Evolutionary conservation across 2,113 vertebrate genomes (phyloP), one percentile per base, ranked within the genome.

Genomic region (Phodopus roborovskii): DNA sequence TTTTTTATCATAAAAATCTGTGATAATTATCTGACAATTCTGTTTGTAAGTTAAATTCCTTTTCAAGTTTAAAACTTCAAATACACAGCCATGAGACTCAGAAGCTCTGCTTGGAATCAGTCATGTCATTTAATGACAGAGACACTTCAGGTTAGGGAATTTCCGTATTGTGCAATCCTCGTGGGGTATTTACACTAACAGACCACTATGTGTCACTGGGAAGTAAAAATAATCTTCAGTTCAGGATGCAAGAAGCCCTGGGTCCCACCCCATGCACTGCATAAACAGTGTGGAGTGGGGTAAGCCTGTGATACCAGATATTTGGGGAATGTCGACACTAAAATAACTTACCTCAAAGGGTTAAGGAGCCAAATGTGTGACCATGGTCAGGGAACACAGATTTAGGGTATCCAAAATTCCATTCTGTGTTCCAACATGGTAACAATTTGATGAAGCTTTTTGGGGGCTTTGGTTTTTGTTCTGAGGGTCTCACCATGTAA

Each of bases 41-140:
- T 90, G 50, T 50, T 92, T 93, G 83, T 60, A 91, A 94, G 15
- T 15, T 90, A 77, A 94, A 66, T 71, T 39, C 62, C 9, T 77
- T 94, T 94, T 81, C 77, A 90, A 66, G 56, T 58, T 95, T 83
- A 53, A 92, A 92, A 94, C 33, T 71, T 93, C n/a, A 62, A n/a
- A 75, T 33, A 53, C 64, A 17, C 7, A 78, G 68, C 81, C 36
- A 13, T 17, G 77, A 36, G 56, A 82, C 6, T 81, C 77, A 16
- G 77, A 86, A 17, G 74, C 42, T 48, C 19, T 88, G 48, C 70
- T 71, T 84, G 33, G 33, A 85, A 79, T 62, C 42, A 48, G n/a
- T 50, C 53, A 1, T 42, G 48, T 91, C 45, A 17, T n/a, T 85
- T 78, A 90, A 42, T 22, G 24, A 22, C 8, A 19, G 70, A 75